Percentiles rank a stretch among this genome's conserved stretches.
Evolutionary conservation across 35 echinoderm and acorn worm genomes (phyloP).

Genomic region (Apostichopus parvimensis): DNA sequence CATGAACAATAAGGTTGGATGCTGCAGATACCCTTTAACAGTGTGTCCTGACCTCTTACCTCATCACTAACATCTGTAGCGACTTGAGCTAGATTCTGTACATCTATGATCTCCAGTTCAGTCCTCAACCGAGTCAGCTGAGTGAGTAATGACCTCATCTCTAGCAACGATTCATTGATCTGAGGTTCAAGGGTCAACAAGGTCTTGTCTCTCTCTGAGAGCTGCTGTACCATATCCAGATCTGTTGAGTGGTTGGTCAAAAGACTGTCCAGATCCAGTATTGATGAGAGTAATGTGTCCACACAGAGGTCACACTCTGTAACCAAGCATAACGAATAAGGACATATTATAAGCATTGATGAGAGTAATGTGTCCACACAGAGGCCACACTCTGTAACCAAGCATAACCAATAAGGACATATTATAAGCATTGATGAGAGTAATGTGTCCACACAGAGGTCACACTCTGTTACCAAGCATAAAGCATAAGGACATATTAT

Average conservation of each 20-base stretch:
- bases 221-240: not conserved
- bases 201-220: not conserved
- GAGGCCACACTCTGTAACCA: slow-evolving; percentile 74
- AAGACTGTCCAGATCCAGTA: not conserved
- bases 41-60: not conserved
- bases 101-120: not conserved
- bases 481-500: too few relatives aligned
- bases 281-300: slow-evolving; percentile 74
- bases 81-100: not conserved
- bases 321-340: too few relatives aligned
- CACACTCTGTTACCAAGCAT: slow-evolving; percentile 61
- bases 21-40: too few relatives aligned
- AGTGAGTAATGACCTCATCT: slow-evolving; percentile 6
- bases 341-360: slow-evolving; percentile 13
- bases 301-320: slow-evolving; percentile 92
- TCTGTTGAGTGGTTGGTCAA: not conserved
- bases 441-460: slow-evolving; percentile 87
- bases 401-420: not conserved
- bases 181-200: slow-evolving; percentile 16
- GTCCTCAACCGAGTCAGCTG: slow-evolving; percentile 1
- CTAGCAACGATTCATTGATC: slow-evolving; percentile 1
- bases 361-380: slow-evolving; percentile 82
- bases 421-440: slow-evolving; percentile 43
- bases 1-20: too few relatives aligned
- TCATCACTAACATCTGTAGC: not conserved